A percentile compares a stretch with the other conserved stretches of the same genome.
phyloP scores from a whole-genome alignment of 2,113 vertebrate species.

The Hydrochoerus hydrochaeris region DNA sequence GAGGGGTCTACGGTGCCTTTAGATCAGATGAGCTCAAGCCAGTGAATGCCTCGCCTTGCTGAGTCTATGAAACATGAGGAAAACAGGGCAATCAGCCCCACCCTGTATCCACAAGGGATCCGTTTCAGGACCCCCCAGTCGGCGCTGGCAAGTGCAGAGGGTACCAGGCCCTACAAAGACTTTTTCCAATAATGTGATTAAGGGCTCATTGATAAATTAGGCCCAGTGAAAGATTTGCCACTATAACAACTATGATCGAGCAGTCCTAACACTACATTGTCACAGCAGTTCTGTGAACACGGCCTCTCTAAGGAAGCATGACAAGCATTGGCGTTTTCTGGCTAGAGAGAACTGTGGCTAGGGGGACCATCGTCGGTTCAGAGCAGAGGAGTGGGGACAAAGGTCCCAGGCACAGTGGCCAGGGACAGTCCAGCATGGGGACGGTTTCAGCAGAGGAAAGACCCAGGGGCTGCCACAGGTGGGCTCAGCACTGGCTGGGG shows the following conservation, averaged over 20 bases:
- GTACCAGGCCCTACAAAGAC: neutral
- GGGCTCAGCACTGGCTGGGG: neutral
- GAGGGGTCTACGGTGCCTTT: rapidly evolving
- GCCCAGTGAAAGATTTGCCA: neutral
- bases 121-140: too few species aligned
- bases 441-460: neutral
- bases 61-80: neutral
- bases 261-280: neutral
- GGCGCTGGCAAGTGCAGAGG: too few species aligned
- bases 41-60: neutral
- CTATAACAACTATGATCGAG: neutral
- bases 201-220: neutral
- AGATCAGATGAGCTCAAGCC: neutral
- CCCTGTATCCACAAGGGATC: neutral
- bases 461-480: rapidly evolving
- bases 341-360: neutral
- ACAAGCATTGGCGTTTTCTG: too few species aligned
- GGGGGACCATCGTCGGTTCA: neutral
- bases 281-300: too few species aligned
- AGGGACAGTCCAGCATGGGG: neutral
- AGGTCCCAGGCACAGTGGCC: rapidly evolving
- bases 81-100: neutral
- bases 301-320: neutral
- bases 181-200: neutral
- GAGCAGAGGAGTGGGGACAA: neutral